phyloP scores from a whole-genome alignment of 2,113 vertebrate species.

The Polyodon spathula region DNA sequence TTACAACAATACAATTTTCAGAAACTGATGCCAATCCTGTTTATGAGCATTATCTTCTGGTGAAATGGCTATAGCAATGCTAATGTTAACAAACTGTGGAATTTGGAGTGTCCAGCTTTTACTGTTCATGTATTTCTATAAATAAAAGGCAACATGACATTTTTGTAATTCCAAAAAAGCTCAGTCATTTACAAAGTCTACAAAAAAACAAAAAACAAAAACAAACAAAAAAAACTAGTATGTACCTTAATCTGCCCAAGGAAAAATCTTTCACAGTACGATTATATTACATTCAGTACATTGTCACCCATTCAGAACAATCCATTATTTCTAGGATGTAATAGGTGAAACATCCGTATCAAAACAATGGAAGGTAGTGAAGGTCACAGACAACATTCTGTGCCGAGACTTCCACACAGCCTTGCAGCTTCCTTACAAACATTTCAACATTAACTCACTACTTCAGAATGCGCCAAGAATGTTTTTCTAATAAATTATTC shows the following conservation, averaged over 20 bases:
- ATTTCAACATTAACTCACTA: conserved; percentile 2
- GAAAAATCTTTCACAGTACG: background rate
- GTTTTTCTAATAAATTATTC: conserved; percentile 10
- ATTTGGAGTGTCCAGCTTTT: no score
- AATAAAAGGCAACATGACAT: no score
- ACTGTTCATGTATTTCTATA: no score
- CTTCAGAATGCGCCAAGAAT: background rate
- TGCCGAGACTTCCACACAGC: background rate
- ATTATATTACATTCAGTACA: background rate
- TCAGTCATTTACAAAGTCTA: no score
- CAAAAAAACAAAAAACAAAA: no score
- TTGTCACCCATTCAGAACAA: background rate
- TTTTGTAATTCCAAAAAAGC: no score
- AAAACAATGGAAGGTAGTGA: conserved; percentile 14
- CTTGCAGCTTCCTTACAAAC: conserved; percentile 9
- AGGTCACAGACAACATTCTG: background rate
- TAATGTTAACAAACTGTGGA: no score
- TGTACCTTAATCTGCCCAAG: background rate
- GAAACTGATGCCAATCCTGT: no score
- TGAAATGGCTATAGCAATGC: no score
- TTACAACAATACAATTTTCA: no score
- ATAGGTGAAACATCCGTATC: background rate
- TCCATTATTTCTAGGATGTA: conserved; percentile 15
- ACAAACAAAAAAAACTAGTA: background rate
- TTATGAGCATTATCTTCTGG: no score